phyloP scores from a whole-genome alignment of 2,113 vertebrate genomes.

The Cynoglossus semilaevis region DNA sequence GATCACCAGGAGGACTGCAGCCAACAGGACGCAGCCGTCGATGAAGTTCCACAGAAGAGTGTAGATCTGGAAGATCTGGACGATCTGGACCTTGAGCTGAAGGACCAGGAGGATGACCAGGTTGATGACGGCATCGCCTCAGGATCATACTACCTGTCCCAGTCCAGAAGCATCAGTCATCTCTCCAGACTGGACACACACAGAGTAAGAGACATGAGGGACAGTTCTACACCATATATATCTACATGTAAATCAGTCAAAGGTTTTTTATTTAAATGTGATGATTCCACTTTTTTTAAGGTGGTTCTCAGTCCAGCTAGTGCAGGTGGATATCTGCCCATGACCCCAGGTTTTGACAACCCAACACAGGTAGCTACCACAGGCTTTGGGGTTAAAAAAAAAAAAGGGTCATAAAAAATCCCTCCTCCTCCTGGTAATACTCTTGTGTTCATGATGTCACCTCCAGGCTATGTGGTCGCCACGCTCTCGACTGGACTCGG shows the following conservation, averaged over 20 bases:
- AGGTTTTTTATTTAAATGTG: background rate
- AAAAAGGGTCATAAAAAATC: background rate
- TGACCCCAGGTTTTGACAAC: slow-evolving; percentile 80
- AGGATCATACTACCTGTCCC: slow-evolving; percentile 59
- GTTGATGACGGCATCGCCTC: slow-evolving; percentile 59
- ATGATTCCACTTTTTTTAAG: slow-evolving; percentile 53
- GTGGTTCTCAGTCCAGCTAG: slow-evolving; percentile 71
- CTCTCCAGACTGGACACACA: slow-evolving; percentile 66
- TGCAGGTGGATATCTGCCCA: slow-evolving; percentile 85
- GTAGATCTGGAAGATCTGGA: slow-evolving; percentile 81
- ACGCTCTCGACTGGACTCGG: slow-evolving; percentile 78
- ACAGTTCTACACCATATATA: no score
- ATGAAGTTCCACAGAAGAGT: slow-evolving; percentile 76
- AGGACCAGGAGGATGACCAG: slow-evolving; percentile 67
- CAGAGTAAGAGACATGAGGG: slow-evolving; percentile 44
- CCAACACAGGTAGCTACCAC: slow-evolving; percentile 71
- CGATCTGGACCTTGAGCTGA: slow-evolving; percentile 76
- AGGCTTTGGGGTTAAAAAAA: background rate
- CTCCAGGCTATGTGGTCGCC: slow-evolving; percentile 54
- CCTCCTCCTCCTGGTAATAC: background rate
- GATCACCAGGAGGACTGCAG: slow-evolving; percentile 73
- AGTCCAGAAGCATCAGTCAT: slow-evolving; percentile 60
- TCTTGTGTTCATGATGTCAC: slow-evolving; percentile 1
- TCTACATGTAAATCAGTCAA: no score
- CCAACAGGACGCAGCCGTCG: slow-evolving; percentile 61